Percentiles rank a stretch among this genome's conserved stretches.
Evolutionary conservation across 2,888 invertebrate genomes (phyloP).

Genomic region (Erannis defoliaria): DNA sequence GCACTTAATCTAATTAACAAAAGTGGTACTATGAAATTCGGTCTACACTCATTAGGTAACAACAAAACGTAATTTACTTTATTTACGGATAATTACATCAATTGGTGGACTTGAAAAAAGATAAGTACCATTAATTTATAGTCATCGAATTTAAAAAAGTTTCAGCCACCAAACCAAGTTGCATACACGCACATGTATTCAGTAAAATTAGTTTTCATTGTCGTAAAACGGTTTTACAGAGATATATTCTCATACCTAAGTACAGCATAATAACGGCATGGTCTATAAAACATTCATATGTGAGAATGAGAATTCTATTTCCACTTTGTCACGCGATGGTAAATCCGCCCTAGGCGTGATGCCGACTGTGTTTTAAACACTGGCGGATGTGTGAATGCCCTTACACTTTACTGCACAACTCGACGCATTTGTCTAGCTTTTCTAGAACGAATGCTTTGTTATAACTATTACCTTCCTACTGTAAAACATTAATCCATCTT

Average conservation of each 20-base stretch:
- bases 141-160: not conserved
- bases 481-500: constrained; percentile 14
- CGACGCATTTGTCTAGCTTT: constrained; percentile 21
- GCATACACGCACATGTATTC: not conserved
- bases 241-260: not conserved
- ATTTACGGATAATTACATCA: no score
- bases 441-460: not conserved
- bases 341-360: constrained; percentile 49
- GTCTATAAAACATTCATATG: constrained; percentile 36
- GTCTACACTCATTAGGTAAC: not conserved
- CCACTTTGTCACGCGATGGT: constrained; percentile 52
- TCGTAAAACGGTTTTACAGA: not conserved
- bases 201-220: not conserved
- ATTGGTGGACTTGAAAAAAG: no score
- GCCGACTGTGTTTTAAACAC: constrained; percentile 35
- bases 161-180: not conserved
- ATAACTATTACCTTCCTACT: constrained; percentile 6
- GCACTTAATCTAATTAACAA: constrained; percentile 28
- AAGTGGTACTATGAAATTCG: constrained; percentile 14
- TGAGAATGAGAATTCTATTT: constrained; percentile 38
- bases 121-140: no score
- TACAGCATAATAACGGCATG: constrained; percentile 18
- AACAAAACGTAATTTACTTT: not conserved
- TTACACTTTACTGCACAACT: constrained; percentile 34
- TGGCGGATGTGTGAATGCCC: constrained; percentile 42